A percentile compares a stretch with the other conserved stretches of the same genome.
Evolutionary conservation across 2,113 vertebrate genomes (phyloP).

Genomic region (Bostrychus sinensis): DNA sequence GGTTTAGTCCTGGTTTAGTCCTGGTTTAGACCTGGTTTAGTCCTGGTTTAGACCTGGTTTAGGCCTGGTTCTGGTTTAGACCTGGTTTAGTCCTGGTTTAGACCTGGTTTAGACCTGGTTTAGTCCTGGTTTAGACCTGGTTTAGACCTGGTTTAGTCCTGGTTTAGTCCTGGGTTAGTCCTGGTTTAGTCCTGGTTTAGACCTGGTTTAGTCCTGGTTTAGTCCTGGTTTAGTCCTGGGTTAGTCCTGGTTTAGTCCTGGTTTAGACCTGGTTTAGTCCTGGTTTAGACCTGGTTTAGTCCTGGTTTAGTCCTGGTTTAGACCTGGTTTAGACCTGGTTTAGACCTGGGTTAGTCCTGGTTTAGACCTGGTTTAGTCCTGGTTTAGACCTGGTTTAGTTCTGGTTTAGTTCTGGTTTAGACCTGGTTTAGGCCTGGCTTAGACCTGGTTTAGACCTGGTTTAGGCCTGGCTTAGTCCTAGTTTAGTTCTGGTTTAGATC

Average conservation of each 20-base stretch:
- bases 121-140: background rate
- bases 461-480: too few species aligned
- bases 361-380: too few species aligned
- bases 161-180: background rate
- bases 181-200: background rate
- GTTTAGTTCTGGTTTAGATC: too few species aligned
- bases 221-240: background rate
- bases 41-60: background rate
- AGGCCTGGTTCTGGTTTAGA: background rate
- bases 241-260: background rate
- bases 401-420: too few species aligned
- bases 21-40: background rate
- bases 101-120: too few species aligned
- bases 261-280: background rate
- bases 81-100: background rate
- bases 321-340: too few species aligned
- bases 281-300: too few species aligned
- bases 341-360: too few species aligned
- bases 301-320: too few species aligned
- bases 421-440: too few species aligned
- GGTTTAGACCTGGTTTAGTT: too few species aligned
- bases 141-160: background rate
- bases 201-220: background rate
- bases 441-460: background rate
- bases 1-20: background rate